These are phyloP conservation scores for Chalcosyrphus nemorum DNA, from an alignment of 2,888 invertebrate genomes.

Conservation along the genomic window DNA sequence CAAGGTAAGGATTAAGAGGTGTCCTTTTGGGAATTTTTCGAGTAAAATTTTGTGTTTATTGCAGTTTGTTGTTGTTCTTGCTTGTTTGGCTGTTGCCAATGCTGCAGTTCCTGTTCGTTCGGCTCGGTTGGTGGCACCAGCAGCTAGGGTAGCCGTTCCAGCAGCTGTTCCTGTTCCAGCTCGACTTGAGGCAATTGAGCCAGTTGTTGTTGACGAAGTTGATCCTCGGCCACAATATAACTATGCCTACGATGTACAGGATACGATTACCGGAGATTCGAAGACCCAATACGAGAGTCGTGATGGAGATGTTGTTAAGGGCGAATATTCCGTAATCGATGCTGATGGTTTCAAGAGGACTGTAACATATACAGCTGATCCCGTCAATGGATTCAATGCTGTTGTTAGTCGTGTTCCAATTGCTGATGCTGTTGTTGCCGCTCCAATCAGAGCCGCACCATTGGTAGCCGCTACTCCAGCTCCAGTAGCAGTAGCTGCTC, in stretches of 20 bases:
- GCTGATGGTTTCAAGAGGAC: constrained; percentile 55
- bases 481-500: constrained; percentile 8
- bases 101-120: constrained; percentile 39
- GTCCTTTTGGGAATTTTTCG: neutral
- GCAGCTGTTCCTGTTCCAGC: constrained; percentile 42
- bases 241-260: constrained; percentile 56
- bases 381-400: constrained; percentile 58
- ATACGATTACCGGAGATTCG: constrained; percentile 42
- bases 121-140: constrained; percentile 30
- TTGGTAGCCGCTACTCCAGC: constrained; percentile 33
- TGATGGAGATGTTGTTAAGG: constrained; percentile 59
- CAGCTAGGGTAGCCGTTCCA: constrained; percentile 19
- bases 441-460: constrained; percentile 50
- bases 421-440: constrained; percentile 36
- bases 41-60: neutral
- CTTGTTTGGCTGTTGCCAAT: constrained; percentile 49
- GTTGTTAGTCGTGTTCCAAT: constrained; percentile 56
- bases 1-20: constrained; percentile 22
- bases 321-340: constrained; percentile 55
- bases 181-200: constrained; percentile 35
- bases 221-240: constrained; percentile 51
- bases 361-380: constrained; percentile 54
- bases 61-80: constrained; percentile 50
- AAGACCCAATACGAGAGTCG: constrained; percentile 53
- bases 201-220: constrained; percentile 52